These are phyloP conservation scores for Dynastes grantii DNA, from an alignment of 2,888 invertebrate genomes.

Conservation along the genomic window DNA sequence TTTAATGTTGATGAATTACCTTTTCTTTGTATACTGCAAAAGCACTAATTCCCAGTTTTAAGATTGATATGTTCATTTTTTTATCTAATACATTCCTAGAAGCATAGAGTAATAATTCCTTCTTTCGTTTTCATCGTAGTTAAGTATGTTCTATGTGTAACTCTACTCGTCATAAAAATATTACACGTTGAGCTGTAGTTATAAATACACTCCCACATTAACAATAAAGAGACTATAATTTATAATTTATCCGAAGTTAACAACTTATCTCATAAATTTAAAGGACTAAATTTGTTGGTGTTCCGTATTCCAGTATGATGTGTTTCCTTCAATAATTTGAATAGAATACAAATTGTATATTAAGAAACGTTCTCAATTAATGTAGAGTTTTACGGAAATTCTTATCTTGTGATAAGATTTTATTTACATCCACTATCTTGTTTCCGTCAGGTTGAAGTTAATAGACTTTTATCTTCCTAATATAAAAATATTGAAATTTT, in stretches of 20 bases:
- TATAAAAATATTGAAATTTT: too few species aligned
- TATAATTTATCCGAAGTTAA: not conserved
- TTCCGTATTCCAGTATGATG: not conserved
- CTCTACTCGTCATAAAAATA: too few species aligned
- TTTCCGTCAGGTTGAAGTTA: slow-evolving; percentile 16
- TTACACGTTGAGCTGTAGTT: too few species aligned
- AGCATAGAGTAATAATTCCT: not conserved
- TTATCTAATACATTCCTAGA: not conserved
- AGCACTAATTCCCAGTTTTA: not conserved
- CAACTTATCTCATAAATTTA: not conserved
- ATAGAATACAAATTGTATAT: slow-evolving; percentile 6
- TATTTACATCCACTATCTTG: slow-evolving; percentile 3
- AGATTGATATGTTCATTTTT: slow-evolving; percentile 4
- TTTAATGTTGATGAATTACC: slow-evolving; percentile 14
- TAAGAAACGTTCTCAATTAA: not conserved
- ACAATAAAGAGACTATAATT: too few species aligned
- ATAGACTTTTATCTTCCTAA: not conserved
- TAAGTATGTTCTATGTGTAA: too few species aligned
- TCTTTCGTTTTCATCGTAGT: too few species aligned
- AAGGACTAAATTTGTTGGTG: not conserved
- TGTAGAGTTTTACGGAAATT: not conserved
- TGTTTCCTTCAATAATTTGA: not conserved
- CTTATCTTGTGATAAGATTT: not conserved
- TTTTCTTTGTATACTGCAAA: not conserved
- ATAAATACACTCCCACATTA: too few species aligned